phyloP scores from a whole-genome alignment of 2,888 invertebrate genomes.

The Aplocera efformata region DNA sequence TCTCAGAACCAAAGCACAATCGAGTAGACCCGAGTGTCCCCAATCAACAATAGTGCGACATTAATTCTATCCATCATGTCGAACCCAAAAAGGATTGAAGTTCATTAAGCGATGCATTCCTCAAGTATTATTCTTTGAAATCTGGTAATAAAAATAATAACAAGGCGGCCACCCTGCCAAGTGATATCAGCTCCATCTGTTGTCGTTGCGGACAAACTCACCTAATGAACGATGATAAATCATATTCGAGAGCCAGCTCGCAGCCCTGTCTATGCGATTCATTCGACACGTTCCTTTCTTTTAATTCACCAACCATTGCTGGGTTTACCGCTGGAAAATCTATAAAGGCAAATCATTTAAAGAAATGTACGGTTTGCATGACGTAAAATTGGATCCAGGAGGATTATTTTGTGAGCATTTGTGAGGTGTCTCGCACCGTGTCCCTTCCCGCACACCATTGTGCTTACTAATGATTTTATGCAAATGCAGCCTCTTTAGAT shows the following conservation, averaged over 20 bases:
- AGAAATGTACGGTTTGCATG: constrained; percentile 37
- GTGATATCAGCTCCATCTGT: constrained; percentile 81
- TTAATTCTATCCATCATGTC: constrained; percentile 79
- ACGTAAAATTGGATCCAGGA: constrained; percentile 31
- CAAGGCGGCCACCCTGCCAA: constrained; percentile 80
- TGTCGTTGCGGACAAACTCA: constrained; percentile 80
- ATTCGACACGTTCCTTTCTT: constrained; percentile 36
- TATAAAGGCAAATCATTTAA: background rate
- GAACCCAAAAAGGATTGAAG: constrained; percentile 77
- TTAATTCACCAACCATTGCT: constrained; percentile 40
- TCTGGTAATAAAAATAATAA: constrained; percentile 81
- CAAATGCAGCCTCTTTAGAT: constrained; percentile 80
- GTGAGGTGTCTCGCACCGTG: constrained; percentile 72
- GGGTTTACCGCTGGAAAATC: constrained; percentile 4
- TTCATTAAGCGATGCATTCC: constrained; percentile 80
- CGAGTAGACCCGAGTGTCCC: constrained; percentile 64
- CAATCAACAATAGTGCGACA: constrained; percentile 77
- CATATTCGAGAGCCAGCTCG: constrained; percentile 79
- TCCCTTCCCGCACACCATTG: constrained; percentile 78
- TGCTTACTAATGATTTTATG: constrained; percentile 81
- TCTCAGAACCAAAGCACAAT: constrained; percentile 56
- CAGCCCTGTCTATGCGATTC: constrained; percentile 57
- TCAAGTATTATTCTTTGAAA: constrained; percentile 79
- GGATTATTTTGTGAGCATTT: constrained; percentile 57
- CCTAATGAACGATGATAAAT: constrained; percentile 81